Conservation (phyloP, 1,140 invertebrate genomes). For the Arctopsyche grandis region DNA sequence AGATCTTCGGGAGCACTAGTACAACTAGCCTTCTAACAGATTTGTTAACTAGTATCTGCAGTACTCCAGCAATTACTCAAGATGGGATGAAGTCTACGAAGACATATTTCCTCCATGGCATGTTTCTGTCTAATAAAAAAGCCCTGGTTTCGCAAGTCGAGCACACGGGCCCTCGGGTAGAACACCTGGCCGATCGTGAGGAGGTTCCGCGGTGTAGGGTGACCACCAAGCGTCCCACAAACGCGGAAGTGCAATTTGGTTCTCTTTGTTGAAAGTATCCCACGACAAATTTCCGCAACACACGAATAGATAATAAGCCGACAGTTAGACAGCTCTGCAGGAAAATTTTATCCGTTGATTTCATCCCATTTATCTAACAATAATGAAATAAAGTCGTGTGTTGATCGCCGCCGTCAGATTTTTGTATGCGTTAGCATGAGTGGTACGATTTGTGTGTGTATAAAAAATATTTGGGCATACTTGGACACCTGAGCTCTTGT, state of each 20-base stretch:
- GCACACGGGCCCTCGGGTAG: constrained; percentile 22
- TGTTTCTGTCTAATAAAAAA: too few species aligned
- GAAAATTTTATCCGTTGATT: not conserved
- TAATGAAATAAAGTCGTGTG: not conserved
- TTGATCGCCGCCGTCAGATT: not conserved
- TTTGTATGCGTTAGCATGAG: not conserved
- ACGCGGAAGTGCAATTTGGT: constrained; percentile 25
- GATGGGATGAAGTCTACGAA: not conserved
- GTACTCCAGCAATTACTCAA: too few species aligned
- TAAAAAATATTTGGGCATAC: constrained; percentile 3
- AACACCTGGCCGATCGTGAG: constrained; percentile 35
- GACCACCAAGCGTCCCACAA: not conserved
- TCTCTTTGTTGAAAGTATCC: constrained; percentile 17
- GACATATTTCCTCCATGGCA: not conserved
- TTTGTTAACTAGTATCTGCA: too few species aligned
- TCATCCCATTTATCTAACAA: not conserved
- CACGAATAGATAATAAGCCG: not conserved
- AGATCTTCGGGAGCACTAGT: too few species aligned
- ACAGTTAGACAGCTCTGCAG: too few species aligned
- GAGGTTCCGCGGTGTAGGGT: not conserved
- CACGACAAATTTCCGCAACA: constrained; percentile 22
- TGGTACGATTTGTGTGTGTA: not conserved
- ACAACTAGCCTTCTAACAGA: too few species aligned
- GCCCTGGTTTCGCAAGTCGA: not conserved
- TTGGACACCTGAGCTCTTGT: not conserved